phyloP scores from a whole-genome alignment of 2,797 vertebrate genomes.

The Enteromius viviparus region DNA sequence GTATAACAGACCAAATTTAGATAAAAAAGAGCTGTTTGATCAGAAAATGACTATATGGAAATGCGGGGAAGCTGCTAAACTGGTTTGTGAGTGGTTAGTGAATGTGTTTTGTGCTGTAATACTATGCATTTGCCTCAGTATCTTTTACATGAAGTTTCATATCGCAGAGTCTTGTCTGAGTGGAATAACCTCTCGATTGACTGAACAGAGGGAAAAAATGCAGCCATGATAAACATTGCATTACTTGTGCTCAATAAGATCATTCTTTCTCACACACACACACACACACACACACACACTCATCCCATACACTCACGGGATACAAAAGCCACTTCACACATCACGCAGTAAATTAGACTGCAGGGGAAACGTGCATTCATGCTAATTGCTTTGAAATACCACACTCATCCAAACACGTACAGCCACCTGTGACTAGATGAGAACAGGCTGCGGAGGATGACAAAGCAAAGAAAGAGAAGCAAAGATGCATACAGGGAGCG shows the following conservation, averaged over 20 bases:
- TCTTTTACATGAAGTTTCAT: neutral
- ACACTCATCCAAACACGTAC: conserved; percentile 15
- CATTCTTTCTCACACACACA: neutral
- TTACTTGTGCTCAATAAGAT: conserved; percentile 35
- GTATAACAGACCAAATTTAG: neutral
- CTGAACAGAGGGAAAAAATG: neutral
- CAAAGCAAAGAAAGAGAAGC: conserved; percentile 2
- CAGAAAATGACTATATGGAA: neutral
- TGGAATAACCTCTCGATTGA: neutral
- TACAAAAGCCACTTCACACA: conserved; percentile 43
- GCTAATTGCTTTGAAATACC: conserved; percentile 41
- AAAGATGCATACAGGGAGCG: neutral
- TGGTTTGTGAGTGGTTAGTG: neutral
- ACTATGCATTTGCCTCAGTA: neutral
- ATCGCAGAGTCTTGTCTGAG: neutral
- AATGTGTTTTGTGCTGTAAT: neutral
- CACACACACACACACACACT: neutral
- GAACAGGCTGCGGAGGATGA: neutral
- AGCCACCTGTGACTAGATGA: conserved; percentile 11
- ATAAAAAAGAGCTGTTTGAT: neutral
- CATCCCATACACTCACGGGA: conserved; percentile 12
- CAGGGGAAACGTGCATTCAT: conserved; percentile 34
- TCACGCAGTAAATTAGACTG: conserved; percentile 34
- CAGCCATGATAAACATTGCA: conserved; percentile 7
- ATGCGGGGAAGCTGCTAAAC: neutral